Base-by-base conservation (phyloP, 2,888 invertebrate genomes). In the Lithophane ornitopus region DNA sequence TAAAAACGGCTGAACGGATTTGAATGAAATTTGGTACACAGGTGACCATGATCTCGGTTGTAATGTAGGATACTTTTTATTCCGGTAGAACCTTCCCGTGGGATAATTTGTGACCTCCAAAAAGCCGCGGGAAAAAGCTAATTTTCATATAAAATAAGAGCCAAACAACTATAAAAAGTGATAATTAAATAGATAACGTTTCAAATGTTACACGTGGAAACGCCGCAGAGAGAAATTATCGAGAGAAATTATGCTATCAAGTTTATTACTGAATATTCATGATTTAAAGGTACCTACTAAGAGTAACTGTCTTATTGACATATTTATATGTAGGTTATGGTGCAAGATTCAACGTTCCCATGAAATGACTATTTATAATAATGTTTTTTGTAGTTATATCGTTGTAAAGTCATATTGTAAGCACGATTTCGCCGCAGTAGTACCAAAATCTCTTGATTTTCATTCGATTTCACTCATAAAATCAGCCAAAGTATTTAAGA, bases 211-310 rank as follows among this genome's bases (percentile, higher is more conserved):
- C 79, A 73, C 71, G 76, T 85, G 82, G 71, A 78, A 76, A 68
- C 61, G 71, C 56, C 67, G 73, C 70, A 44, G 12, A n/a, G n/a
- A n/a, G n/a, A n/a, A n/a, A n/a, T n/a, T n/a, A n/a, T 26, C 41
- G 44, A 54, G 68, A 69, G 63, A 85, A 82, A 82, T 85, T 82
- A 85, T 74, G 16, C 70, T 71, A 66, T 83, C 85, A 69, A 71
- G 70, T 66, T 72, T 66, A 66, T 65, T 56, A 22, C 63, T 84
- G 80, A 88, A 88, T 89, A 88, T 89, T 87, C 83, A 88, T 85
- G 78, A 70, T 54, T 73, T 34, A 12, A 52, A 68, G 44, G 63
- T 68, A 70, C 16, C 19, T 59, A 39, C 49, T 34, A 34, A 26
- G 52, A 46, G 34, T 63, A 58, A 26, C 70, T 78, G 65, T 77